Conservation (phyloP, 2,888 invertebrate genomes). For the Meganola albula region DNA sequence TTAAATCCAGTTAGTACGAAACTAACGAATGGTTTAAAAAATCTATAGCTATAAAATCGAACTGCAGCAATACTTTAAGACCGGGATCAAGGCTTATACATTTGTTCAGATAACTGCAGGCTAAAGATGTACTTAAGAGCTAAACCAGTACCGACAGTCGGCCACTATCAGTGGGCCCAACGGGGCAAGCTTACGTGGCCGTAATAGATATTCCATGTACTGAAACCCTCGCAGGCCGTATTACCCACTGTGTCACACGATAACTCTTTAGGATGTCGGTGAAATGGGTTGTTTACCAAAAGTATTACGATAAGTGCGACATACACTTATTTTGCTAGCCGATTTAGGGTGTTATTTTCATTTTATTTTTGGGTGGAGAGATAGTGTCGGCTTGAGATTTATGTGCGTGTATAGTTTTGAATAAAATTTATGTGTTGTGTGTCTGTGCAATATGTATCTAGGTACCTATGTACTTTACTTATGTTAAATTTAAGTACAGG, state of each 20-base stretch:
- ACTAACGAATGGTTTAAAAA: too few species aligned
- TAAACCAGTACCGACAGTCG: slow-evolving; percentile 39
- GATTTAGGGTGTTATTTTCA: slow-evolving; percentile 9
- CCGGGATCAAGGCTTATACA: too few species aligned
- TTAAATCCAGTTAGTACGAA: too few species aligned
- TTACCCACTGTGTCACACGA: slow-evolving; percentile 28
- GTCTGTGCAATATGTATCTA: too few species aligned
- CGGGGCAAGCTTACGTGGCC: slow-evolving; percentile 29
- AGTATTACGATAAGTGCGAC: slow-evolving; percentile 17
- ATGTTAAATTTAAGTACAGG: too few species aligned
- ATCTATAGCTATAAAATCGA: too few species aligned
- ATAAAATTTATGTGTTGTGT: too few species aligned
- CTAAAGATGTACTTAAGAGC: slow-evolving; percentile 46
- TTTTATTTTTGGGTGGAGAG: neutral
- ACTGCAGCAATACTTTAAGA: too few species aligned
- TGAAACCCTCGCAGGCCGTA: slow-evolving; percentile 10
- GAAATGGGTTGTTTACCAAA: slow-evolving; percentile 29
- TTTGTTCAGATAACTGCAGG: slow-evolving; percentile 23
- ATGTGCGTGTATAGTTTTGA: too few species aligned
- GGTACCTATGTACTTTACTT: too few species aligned
- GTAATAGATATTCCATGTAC: slow-evolving; percentile 32
- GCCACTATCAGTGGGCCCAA: slow-evolving; percentile 39
- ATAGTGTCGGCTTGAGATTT: too few species aligned
- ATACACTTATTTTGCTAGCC: slow-evolving; percentile 8
- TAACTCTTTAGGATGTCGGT: slow-evolving; percentile 32